Conservation (phyloP, 2,113 vertebrate genomes). For the Aviceda subcristata region DNA sequence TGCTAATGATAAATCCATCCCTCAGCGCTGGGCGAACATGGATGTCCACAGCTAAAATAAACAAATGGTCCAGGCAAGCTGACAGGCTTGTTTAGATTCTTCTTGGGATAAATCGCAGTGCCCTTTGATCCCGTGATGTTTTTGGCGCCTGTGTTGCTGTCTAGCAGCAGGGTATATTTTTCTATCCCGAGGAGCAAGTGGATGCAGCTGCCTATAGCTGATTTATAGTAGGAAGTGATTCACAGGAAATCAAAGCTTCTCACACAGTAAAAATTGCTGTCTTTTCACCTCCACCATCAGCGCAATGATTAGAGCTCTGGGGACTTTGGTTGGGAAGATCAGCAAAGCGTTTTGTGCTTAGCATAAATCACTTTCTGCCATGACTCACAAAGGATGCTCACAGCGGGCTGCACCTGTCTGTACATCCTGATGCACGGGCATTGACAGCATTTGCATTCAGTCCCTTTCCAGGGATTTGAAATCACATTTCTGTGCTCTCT, state of each 20-base stretch:
- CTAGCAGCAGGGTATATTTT: conserved; percentile 72
- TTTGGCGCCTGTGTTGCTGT: conserved; percentile 72
- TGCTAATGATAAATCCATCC: conserved; percentile 32
- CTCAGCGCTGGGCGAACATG: conserved; percentile 20
- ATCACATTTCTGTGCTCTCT: not conserved
- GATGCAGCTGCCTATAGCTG: conserved; percentile 69
- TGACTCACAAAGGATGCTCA: not conserved
- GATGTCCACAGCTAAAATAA: conserved; percentile 71
- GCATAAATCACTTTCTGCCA: not conserved
- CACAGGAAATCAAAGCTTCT: conserved; percentile 58
- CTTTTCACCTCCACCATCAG: conserved; percentile 24
- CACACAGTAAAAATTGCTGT: conserved; percentile 33
- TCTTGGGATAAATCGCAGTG: conserved; percentile 53
- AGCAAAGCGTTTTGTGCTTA: not conserved
- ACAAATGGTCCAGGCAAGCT: conserved; percentile 52
- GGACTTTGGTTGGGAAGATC: not conserved
- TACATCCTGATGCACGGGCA: not conserved
- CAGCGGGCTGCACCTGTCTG: not conserved
- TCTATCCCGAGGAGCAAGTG: conserved; percentile 47
- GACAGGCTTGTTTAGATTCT: conserved; percentile 65
- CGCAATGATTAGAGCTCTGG: conserved; percentile 32
- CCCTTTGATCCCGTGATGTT: conserved; percentile 73
- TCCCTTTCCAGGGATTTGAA: not conserved
- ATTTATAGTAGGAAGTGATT: conserved; percentile 76
- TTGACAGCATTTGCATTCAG: not conserved